Evolutionary conservation across 2,888 invertebrate species (phyloP).

Genomic region (Xestia sexstrigata): DNA sequence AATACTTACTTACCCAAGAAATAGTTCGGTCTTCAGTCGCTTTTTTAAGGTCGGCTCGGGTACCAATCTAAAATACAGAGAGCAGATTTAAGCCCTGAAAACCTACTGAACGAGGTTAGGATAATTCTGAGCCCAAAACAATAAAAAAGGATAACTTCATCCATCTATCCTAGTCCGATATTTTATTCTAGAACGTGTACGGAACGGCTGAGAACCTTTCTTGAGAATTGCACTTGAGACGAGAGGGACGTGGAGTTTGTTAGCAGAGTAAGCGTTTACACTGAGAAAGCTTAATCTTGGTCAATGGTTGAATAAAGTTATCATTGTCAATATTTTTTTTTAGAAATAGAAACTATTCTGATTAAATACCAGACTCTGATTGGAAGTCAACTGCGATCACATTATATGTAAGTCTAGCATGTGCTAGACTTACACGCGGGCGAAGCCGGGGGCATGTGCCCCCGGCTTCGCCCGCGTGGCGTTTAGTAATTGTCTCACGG

Average conservation of each 20-base stretch:
- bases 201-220: constrained; percentile 29
- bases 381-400: not conserved
- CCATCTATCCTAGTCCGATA: constrained; percentile 17
- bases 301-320: constrained; percentile 8
- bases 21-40: constrained; percentile 15
- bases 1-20: constrained; percentile 30
- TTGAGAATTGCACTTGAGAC: constrained; percentile 35
- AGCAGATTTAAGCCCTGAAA: constrained; percentile 37
- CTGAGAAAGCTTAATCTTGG: constrained; percentile 18
- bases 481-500: not conserved
- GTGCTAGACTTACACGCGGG: too few relatives aligned
- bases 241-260: constrained; percentile 29
- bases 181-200: constrained; percentile 49
- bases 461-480: not conserved
- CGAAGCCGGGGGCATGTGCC: too few relatives aligned
- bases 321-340: not conserved
- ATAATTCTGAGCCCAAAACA: constrained; percentile 51
- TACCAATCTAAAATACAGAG: constrained; percentile 34
- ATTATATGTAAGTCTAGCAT: not conserved
- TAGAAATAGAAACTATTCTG: not conserved
- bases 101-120: constrained; percentile 34
- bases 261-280: constrained; percentile 27
- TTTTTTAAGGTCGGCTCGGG: constrained; percentile 19
- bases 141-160: constrained; percentile 59
- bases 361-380: not conserved